Percentiles rank a stretch among this genome's conserved stretches.
These are phyloP conservation scores for Ciconia stormi DNA, from an alignment of 2,113 vertebrate species.

Conservation along the genomic window DNA sequence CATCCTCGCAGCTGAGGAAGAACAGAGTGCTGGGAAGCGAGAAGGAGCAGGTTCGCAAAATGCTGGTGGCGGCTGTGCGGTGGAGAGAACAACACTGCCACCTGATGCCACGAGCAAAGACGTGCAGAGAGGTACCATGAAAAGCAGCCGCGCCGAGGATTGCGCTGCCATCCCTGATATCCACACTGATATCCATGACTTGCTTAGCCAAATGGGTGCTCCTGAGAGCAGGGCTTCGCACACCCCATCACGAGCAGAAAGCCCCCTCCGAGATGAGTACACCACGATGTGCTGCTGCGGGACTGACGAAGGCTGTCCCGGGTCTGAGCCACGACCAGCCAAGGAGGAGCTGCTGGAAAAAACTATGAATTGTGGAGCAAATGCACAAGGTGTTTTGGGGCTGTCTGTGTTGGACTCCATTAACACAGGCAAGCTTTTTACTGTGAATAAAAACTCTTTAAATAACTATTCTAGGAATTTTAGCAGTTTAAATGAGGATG, in stretches of 20 bases:
- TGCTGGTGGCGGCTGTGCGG: not conserved
- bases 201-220: constrained; percentile 67
- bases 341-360: constrained; percentile 1
- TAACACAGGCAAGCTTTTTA: constrained; percentile 72
- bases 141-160: not conserved
- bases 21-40: not conserved
- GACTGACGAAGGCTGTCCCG: not conserved
- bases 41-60: not conserved
- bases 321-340: not conserved
- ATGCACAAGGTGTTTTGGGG: constrained; percentile 55
- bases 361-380: not conserved
- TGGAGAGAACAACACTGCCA: not conserved
- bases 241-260: not conserved
- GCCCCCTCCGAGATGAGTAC: not conserved
- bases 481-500: constrained; percentile 74
- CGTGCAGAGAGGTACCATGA: not conserved
- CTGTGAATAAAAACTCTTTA: constrained; percentile 80
- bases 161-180: constrained; percentile 19
- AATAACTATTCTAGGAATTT: constrained; percentile 86
- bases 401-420: constrained; percentile 74
- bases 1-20: not conserved
- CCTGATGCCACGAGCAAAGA: not conserved
- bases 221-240: not conserved
- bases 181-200: constrained; percentile 69
- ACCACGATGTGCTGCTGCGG: constrained; percentile 16